phyloP scores from a whole-genome alignment of 2,888 invertebrate species.

The Polymixis lichenea region DNA sequence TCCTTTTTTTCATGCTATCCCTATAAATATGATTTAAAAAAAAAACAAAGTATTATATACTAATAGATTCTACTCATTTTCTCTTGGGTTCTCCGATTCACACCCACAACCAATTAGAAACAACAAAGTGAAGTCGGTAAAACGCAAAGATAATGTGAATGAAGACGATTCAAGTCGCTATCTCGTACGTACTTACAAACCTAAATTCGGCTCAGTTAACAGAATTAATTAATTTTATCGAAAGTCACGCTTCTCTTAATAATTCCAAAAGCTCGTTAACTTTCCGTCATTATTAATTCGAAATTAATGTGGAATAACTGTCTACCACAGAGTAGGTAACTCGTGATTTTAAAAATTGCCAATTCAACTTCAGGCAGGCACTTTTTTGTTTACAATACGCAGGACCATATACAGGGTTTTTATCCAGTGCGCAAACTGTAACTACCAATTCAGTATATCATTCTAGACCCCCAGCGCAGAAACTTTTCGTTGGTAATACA shows the following conservation, averaged over 20 bases:
- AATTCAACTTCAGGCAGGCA: not conserved
- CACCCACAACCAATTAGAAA: constrained; percentile 16
- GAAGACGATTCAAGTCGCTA: constrained; percentile 8
- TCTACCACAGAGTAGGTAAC: constrained; percentile 6
- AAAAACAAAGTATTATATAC: too few species aligned
- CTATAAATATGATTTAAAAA: too few species aligned
- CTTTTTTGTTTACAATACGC: not conserved
- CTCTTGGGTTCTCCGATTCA: constrained; percentile 7
- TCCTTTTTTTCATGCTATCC: too few species aligned
- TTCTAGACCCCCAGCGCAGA: too few species aligned
- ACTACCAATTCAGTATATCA: too few species aligned
- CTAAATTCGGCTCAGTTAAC: constrained; percentile 44
- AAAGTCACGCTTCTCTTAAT: constrained; percentile 40
- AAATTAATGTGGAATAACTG: constrained; percentile 32
- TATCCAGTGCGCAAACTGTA: too few species aligned
- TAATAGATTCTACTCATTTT: constrained; percentile 7
- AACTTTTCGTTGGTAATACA: too few species aligned
- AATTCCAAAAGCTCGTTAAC: constrained; percentile 36
- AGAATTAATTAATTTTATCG: constrained; percentile 48
- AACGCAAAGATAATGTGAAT: constrained; percentile 27
- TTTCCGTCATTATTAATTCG: constrained; percentile 40
- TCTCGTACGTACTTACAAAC: constrained; percentile 6
- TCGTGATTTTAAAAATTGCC: constrained; percentile 2
- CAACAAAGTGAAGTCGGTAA: constrained; percentile 17
- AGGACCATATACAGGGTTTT: too few species aligned